Conservation (phyloP, 2,888 invertebrate species). For the Athalia circularis region DNA sequence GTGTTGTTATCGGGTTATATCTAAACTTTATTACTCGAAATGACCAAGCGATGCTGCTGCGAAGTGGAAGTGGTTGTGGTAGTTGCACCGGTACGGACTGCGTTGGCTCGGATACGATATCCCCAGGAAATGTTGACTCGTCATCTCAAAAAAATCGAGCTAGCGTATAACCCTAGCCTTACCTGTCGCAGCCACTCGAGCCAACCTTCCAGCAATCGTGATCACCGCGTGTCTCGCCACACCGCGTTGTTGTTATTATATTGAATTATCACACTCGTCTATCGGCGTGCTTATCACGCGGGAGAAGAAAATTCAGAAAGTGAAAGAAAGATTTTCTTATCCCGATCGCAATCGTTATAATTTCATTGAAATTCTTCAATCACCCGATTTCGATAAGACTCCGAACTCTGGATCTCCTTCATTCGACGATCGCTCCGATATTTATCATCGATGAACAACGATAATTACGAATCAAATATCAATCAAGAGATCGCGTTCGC, state of each 20-base stretch:
- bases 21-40: constrained; percentile 37
- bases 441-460: no score
- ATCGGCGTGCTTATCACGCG: neutral
- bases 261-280: constrained; percentile 10
- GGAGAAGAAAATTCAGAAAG: neutral
- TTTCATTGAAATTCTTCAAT: neutral
- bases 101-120: no score
- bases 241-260: constrained; percentile 20
- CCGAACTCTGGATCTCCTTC: no score
- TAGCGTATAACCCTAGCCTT: neutral
- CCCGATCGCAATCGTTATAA: neutral
- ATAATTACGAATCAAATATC: no score
- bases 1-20: constrained; percentile 41
- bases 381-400: no score
- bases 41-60: constrained; percentile 18
- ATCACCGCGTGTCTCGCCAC: neutral
- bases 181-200: neutral
- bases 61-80: neutral
- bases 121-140: constrained; percentile 11
- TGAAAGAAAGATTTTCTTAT: neutral
- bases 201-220: constrained; percentile 11
- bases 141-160: constrained; percentile 3
- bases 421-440: no score
- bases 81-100: no score
- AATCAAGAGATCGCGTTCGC: no score